Evolutionary conservation across 2,888 invertebrate species (phyloP), one percentile per base, ranked within the genome.

Genomic region (Oscheius sp.): DNA sequence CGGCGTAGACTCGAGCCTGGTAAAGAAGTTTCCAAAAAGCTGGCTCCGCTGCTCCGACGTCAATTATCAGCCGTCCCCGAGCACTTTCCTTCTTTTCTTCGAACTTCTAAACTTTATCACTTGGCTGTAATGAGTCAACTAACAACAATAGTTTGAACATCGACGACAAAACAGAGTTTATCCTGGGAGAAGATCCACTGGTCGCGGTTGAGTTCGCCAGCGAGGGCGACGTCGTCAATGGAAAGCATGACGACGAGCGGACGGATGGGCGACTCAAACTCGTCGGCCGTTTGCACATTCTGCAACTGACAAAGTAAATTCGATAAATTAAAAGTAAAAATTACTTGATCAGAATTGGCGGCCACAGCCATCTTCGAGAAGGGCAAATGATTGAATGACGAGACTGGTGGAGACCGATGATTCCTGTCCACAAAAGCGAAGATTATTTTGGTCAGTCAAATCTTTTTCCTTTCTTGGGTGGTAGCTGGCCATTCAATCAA

Each of bases 11-110:
- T 68, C 77, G 55, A 49, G 76, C 66, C 56, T 80, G 80, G 23
- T 75, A 77, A 29, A 80, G 72, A 46, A 80, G 75, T n/a, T 69
- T 25, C 80, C 80, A 80, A 49, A 76, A 71, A 49, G 80, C 71
- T 2, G 72, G 69, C 23, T 52, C 52, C 35, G 35, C 12, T 2
- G 66, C 25, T 27, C 52, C 66, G 29, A 27, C 52, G n/a, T 66
- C 52, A 18, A 66, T 3, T 9, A 29, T 27, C 29, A 66, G 35
- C 9, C 35, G 21, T n/a, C 27, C 52, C 21, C 12, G 27, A 18
- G 41, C 41, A n/a, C 16, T 18, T 45, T 61, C 61, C 45, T 45
- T 61, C n/a, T 43, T 61, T 21, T 43, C 45, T 21, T 43, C 61
- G 21, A 61, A 61, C 7, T 43, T 35, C 35, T 35, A 35, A 35